Evolutionary conservation across 2,888 invertebrate genomes (phyloP).

Genomic region (Ferdinandea cuprea): DNA sequence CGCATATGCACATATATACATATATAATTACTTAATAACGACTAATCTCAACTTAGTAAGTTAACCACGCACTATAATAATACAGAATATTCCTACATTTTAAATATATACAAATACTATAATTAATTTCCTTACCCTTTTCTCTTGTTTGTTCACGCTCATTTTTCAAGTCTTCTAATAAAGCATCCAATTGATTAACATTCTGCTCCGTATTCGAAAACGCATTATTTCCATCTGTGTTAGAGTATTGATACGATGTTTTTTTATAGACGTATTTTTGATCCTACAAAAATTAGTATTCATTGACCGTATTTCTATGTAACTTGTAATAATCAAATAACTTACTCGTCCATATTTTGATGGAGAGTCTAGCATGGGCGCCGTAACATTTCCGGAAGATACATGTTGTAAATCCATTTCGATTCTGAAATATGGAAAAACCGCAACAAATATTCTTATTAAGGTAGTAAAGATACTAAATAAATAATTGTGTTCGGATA

Average conservation of each 20-base stretch:
- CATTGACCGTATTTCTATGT: neutral
- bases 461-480: neutral
- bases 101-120: too few species aligned
- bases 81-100: too few species aligned
- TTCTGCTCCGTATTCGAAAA: constrained; percentile 84
- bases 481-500: too few species aligned
- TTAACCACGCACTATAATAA: too few species aligned
- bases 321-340: neutral
- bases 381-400: constrained; percentile 57
- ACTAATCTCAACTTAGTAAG: too few species aligned
- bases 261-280: constrained; percentile 82
- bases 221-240: constrained; percentile 76
- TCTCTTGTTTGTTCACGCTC: constrained; percentile 81
- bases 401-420: constrained; percentile 65
- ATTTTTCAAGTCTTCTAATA: constrained; percentile 88
- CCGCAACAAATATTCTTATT: neutral
- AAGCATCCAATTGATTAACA: constrained; percentile 89
- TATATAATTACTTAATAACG: too few species aligned
- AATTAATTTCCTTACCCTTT: constrained; percentile 76
- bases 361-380: constrained; percentile 55
- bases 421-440: constrained; percentile 41
- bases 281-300: constrained; percentile 76
- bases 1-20: too few species aligned
- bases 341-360: constrained; percentile 65
- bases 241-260: constrained; percentile 82